These are phyloP conservation scores for Ceryle rudis DNA, from an alignment of 2,797 vertebrate species.

Conservation along the genomic window DNA sequence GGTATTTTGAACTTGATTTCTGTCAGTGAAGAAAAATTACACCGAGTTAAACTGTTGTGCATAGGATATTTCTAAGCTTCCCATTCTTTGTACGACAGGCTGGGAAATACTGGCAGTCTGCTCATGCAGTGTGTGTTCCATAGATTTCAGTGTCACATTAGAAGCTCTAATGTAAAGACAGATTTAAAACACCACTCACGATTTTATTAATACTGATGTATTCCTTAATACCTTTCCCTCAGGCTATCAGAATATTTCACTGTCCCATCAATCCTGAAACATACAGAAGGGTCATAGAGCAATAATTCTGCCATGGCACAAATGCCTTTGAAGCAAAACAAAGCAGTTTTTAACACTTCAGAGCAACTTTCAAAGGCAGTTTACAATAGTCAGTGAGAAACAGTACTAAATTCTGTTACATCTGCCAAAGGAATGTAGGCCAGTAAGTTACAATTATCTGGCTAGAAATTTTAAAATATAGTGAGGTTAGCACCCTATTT, in stretches of 20 bases:
- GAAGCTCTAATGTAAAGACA: neutral
- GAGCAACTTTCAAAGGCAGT: neutral
- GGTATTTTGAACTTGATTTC: neutral
- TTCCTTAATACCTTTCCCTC: neutral
- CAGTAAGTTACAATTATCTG: conserved; percentile 1
- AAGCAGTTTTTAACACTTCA: conserved; percentile 29
- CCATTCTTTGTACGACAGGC: neutral
- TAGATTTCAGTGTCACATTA: neutral
- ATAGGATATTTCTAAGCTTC: neutral
- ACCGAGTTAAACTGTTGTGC: neutral
- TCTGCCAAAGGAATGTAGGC: conserved; percentile 1
- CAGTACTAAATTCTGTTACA: neutral
- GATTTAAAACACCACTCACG: neutral
- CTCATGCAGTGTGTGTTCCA: neutral
- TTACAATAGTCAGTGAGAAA: neutral
- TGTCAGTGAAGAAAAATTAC: neutral
- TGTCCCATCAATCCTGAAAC: neutral
- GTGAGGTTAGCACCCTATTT: neutral
- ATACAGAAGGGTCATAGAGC: neutral
- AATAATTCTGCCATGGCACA: neutral
- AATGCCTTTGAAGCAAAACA: conserved; percentile 43
- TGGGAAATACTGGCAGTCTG: neutral
- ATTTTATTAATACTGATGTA: neutral
- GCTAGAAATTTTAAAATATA: neutral
- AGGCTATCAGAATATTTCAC: conserved; percentile 25